phyloP scores from a whole-genome alignment of 2,888 invertebrate genomes.

The Bruchidius siliquastri region DNA sequence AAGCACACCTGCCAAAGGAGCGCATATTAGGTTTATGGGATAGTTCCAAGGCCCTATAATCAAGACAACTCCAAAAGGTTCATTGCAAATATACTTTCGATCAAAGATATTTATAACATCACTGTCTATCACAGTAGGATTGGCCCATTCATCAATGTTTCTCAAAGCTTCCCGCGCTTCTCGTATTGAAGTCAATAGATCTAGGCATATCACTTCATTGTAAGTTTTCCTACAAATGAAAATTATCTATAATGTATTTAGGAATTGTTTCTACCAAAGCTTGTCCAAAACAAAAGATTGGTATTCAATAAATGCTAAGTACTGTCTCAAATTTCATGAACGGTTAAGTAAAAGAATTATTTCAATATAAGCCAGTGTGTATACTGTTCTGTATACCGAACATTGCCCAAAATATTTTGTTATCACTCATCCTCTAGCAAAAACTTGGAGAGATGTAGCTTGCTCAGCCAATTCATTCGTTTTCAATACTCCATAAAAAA shows the following conservation, averaged over 20 bases:
- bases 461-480: no score
- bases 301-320: no score
- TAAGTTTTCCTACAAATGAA: background rate
- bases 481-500: no score
- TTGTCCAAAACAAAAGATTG: no score
- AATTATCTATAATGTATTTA: background rate
- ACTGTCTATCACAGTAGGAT: background rate
- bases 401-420: no score
- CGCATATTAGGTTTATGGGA: slow-evolving; percentile 76
- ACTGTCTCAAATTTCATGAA: no score
- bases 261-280: no score
- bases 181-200: background rate
- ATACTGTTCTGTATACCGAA: no score
- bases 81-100: slow-evolving; percentile 68
- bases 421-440: no score
- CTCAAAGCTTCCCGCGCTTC: background rate
- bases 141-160: background rate
- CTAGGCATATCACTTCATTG: background rate
- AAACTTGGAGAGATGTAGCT: no score
- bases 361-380: no score
- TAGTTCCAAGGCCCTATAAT: slow-evolving; percentile 97
- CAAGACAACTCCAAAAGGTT: slow-evolving; percentile 90
- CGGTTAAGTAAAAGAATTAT: no score
- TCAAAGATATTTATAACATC: slow-evolving; percentile 66
- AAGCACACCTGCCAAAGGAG: slow-evolving; percentile 71